Conservation (phyloP, 1,140 invertebrate species). For the Apis florea region DNA sequence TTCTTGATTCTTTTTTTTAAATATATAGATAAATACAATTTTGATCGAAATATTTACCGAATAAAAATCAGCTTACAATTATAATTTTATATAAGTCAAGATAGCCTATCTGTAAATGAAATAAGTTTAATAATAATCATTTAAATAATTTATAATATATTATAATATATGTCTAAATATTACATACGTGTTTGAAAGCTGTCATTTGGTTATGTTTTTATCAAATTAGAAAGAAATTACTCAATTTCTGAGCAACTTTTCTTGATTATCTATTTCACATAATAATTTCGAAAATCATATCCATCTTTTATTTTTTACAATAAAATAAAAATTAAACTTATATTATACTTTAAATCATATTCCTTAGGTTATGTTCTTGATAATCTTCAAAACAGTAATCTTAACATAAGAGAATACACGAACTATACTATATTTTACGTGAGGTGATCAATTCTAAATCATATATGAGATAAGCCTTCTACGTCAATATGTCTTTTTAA, state of each 20-base stretch:
- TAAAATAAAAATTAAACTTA: not conserved
- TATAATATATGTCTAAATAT: not conserved
- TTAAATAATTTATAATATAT: conserved; percentile 9
- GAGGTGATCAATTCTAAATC: conserved; percentile 33
- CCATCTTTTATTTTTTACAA: not conserved
- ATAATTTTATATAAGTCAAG: conserved; percentile 23
- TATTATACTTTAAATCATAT: not conserved
- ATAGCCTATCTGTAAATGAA: conserved; percentile 19
- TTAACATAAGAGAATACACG: conserved; percentile 40
- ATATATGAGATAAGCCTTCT: conserved; percentile 24
- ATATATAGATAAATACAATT: conserved; percentile 44
- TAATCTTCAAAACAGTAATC: conserved; percentile 51
- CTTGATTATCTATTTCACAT: not conserved
- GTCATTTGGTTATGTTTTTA: conserved; percentile 50
- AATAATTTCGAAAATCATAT: not conserved
- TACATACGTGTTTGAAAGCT: conserved; percentile 35
- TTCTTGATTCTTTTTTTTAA: conserved; percentile 31
- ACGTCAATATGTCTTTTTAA: conserved; percentile 3
- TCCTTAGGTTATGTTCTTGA: conserved; percentile 51
- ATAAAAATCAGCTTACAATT: conserved; percentile 36
- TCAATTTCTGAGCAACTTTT: not conserved
- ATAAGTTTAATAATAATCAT: conserved; percentile 16
- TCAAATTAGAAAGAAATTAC: not conserved
- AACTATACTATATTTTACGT: conserved; percentile 22
- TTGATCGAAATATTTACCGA: conserved; percentile 4